Conservation (phyloP, 2,797 vertebrate species). For the Trachurus trachurus region DNA sequence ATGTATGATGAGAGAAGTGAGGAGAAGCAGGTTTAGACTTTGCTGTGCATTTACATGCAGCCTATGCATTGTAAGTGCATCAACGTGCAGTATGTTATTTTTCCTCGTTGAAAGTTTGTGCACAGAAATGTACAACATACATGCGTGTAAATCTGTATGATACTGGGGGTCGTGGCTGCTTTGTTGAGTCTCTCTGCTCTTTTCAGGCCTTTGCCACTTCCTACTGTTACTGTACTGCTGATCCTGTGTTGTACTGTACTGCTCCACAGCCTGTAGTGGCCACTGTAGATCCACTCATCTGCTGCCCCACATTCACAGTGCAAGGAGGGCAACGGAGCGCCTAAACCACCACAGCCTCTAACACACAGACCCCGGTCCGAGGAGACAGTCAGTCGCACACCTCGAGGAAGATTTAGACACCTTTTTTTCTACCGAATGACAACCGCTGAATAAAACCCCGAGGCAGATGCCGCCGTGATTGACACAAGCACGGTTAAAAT, state of each 20-base stretch:
- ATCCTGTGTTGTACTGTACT: slow-evolving; percentile 21
- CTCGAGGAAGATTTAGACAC: slow-evolving; percentile 6
- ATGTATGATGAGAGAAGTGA: slow-evolving; percentile 60
- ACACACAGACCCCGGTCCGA: slow-evolving; percentile 5
- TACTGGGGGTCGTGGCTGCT: slow-evolving; percentile 14
- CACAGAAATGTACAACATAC: not conserved
- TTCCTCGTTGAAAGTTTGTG: slow-evolving; percentile 13
- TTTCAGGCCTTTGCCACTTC: slow-evolving; percentile 61
- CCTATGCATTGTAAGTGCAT: not conserved
- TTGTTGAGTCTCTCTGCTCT: slow-evolving; percentile 43
- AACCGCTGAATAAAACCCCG: slow-evolving; percentile 7
- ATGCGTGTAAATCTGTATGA: not conserved
- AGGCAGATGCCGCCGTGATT: not conserved
- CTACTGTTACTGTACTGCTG: slow-evolving; percentile 39
- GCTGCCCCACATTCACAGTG: slow-evolving; percentile 31
- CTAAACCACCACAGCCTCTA: slow-evolving; percentile 25
- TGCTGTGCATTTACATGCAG: not conserved
- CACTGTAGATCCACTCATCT: slow-evolving; percentile 67
- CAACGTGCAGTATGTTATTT: slow-evolving; percentile 1
- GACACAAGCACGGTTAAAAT: slow-evolving; percentile 1
- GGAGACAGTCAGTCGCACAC: not conserved
- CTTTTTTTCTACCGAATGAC: slow-evolving; percentile 7
- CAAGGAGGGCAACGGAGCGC: slow-evolving; percentile 46
- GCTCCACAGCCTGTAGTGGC: slow-evolving; percentile 71
- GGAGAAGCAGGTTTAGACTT: slow-evolving; percentile 30